Evolutionary conservation across 1,140 invertebrate genomes (phyloP).

Genomic region (Ips nitidus): DNA sequence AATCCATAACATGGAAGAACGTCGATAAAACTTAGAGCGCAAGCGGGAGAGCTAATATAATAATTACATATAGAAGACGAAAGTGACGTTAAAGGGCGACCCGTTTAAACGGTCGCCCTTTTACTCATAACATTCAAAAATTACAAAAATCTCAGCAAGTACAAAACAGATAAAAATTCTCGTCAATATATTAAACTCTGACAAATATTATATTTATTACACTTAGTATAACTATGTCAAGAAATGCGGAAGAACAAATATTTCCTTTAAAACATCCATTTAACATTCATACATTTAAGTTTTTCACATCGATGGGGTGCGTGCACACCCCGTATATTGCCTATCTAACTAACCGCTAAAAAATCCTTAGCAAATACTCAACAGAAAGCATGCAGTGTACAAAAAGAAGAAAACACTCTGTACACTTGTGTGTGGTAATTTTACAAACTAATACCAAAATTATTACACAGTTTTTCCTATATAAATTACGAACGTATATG

Average conservation of each 20-base stretch:
- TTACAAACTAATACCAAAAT: conserved; percentile 25
- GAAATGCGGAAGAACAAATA: conserved; percentile 35
- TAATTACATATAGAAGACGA: neutral
- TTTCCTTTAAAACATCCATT: conserved; percentile 22
- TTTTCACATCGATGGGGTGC: conserved; percentile 18
- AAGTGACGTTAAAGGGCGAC: neutral
- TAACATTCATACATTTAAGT: conserved; percentile 34
- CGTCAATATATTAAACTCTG: conserved; percentile 20
- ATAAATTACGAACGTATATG: conserved; percentile 27
- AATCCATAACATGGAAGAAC: conserved; percentile 15
- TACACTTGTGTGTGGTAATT: conserved; percentile 15
- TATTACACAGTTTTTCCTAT: conserved; percentile 19
- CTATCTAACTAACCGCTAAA: conserved; percentile 24
- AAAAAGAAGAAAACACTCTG: conserved; percentile 25
- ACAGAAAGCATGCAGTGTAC: conserved; percentile 36
- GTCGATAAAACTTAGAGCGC: conserved; percentile 14
- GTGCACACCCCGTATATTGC: conserved; percentile 5
- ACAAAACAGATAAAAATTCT: conserved; percentile 23
- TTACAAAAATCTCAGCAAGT: conserved; percentile 18
- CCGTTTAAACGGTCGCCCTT: neutral
- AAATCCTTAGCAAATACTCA: conserved; percentile 34
- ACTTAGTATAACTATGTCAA: conserved; percentile 16
- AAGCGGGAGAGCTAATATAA: conserved; percentile 4
- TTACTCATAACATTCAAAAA: neutral
- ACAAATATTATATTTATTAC: conserved; percentile 14